Conservation (phyloP, 2,797 vertebrate genomes). For the Loris lydekkerianus region DNA sequence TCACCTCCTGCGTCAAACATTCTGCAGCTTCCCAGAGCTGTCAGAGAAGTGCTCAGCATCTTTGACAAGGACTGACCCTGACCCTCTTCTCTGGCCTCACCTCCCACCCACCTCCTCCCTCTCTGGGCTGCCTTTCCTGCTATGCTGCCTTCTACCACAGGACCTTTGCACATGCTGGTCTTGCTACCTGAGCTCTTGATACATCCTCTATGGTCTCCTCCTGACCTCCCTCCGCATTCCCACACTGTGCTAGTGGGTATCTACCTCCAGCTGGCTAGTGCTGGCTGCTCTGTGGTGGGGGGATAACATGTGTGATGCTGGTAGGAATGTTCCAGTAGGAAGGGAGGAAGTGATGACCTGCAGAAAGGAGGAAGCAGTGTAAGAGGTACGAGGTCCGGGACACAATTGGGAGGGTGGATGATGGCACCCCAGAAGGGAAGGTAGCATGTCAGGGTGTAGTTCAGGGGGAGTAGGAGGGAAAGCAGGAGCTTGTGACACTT, state of each 20-base stretch:
- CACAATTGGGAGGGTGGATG: too few relatives aligned
- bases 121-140: background rate
- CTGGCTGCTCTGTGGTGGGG: background rate
- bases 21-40: background rate
- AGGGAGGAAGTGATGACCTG: background rate
- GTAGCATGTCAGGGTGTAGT: fast-evolving
- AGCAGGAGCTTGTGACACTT: background rate
- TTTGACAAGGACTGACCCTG: background rate
- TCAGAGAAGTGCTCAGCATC: background rate
- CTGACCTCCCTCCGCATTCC: background rate
- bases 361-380: background rate
- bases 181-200: background rate
- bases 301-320: background rate
- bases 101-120: background rate
- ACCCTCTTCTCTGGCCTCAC: background rate
- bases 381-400: background rate
- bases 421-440: background rate
- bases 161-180: background rate
- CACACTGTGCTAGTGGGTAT: background rate
- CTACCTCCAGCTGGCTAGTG: background rate
- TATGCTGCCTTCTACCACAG: background rate
- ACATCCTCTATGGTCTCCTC: background rate
- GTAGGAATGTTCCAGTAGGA: background rate
- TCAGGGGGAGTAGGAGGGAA: too few relatives aligned
- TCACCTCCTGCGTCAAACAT: background rate